These are phyloP conservation scores for Cryptocephalus primarius DNA, from an alignment of 2,888 invertebrate genomes.

Conservation along the genomic window DNA sequence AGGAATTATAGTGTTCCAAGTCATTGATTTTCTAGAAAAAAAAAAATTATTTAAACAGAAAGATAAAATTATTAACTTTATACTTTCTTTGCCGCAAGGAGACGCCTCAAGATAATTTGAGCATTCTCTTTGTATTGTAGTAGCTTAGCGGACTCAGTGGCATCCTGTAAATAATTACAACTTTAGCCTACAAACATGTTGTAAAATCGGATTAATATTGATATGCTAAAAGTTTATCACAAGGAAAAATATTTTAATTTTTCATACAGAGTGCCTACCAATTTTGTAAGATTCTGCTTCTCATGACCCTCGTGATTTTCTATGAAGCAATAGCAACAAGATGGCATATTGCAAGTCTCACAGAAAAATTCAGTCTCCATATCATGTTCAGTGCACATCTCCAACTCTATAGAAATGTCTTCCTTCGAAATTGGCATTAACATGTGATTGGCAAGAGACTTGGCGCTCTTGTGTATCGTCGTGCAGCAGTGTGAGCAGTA, in stretches of 20 bases:
- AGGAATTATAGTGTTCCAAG: slow-evolving; percentile 4
- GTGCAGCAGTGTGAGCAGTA: slow-evolving; percentile 26
- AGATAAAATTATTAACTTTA: background rate
- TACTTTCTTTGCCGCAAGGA: background rate
- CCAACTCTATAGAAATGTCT: slow-evolving; percentile 12
- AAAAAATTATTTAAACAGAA: background rate
- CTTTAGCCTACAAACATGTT: no score
- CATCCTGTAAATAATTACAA: no score
- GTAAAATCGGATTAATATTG: no score
- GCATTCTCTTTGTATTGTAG: background rate
- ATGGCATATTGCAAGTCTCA: slow-evolving; percentile 28
- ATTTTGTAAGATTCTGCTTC: slow-evolving; percentile 19
- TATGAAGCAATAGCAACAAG: slow-evolving; percentile 38
- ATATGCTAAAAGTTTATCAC: background rate
- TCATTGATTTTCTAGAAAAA: slow-evolving; percentile 10
- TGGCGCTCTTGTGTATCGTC: slow-evolving; percentile 30
- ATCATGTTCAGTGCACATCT: slow-evolving; percentile 23
- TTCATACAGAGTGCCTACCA: slow-evolving; percentile 28
- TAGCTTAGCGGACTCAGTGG: background rate
- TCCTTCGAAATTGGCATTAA: slow-evolving; percentile 8
- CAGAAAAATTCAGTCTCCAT: slow-evolving; percentile 34
- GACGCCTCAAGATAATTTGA: background rate
- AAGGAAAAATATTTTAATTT: background rate
- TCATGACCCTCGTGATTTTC: slow-evolving; percentile 31
- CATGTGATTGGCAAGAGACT: slow-evolving; percentile 28